Evolutionary conservation across 2,797 vertebrate species (phyloP).

Genomic region (Phrynocephalus forsythii): DNA sequence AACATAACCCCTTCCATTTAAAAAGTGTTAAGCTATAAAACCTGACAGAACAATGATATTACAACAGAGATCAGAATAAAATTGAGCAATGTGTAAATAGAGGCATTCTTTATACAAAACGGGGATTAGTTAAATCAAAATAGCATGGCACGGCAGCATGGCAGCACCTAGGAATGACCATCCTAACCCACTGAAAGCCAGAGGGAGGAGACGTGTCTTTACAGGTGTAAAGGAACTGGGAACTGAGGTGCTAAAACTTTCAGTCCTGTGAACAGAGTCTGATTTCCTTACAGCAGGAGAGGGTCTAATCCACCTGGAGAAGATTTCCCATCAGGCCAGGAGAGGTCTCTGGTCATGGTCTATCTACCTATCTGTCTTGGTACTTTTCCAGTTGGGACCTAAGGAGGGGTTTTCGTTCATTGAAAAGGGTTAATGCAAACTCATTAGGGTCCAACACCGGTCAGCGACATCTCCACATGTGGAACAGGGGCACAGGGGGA

Average conservation of each 20-base stretch:
- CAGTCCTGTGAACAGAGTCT: too few species aligned
- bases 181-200: too few species aligned
- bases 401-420: background rate
- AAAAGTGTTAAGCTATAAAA: background rate
- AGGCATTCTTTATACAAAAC: too few species aligned
- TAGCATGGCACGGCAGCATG: background rate
- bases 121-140: background rate
- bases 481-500: too few species aligned
- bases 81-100: background rate
- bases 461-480: too few species aligned
- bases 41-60: background rate
- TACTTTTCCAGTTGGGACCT: too few species aligned
- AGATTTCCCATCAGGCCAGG: background rate
- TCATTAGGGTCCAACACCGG: background rate
- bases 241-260: too few species aligned
- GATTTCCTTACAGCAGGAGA: too few species aligned
- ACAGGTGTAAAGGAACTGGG: too few species aligned
- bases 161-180: too few species aligned
- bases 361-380: background rate
- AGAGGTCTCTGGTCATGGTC: background rate
- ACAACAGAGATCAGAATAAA: background rate
- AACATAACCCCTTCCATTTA: too few species aligned
- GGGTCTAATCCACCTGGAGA: background rate
- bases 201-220: too few species aligned
- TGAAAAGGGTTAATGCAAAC: background rate